phyloP scores from a whole-genome alignment of 2,113 vertebrate genomes.

The human region DNA sequence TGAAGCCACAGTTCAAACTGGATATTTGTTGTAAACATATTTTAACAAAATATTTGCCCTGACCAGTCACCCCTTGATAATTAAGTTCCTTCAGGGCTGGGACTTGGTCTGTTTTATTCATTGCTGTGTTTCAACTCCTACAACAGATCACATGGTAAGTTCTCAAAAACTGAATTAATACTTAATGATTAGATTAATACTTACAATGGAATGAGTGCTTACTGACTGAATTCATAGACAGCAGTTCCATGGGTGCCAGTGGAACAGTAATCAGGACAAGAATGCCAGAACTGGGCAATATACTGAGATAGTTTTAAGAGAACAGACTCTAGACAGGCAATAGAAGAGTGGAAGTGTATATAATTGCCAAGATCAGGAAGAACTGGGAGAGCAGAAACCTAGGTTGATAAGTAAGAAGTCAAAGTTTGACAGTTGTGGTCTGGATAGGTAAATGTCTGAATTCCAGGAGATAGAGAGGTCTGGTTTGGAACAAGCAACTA shows the following conservation, averaged over 20 bases:
- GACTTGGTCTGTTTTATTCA: background rate
- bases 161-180: background rate
- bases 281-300: background rate
- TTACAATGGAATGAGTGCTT: background rate
- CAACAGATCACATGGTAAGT: background rate
- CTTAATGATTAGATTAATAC: background rate
- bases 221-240: background rate
- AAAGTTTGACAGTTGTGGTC: background rate
- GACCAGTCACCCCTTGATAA: background rate
- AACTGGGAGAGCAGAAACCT: background rate
- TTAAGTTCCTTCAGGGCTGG: background rate
- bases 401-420: background rate
- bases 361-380: background rate
- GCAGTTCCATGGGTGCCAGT: background rate
- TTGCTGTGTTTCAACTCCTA: background rate
- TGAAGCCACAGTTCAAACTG: background rate
- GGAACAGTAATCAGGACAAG: background rate
- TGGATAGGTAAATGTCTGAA: background rate
- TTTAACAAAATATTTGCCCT: background rate
- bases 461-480: background rate
- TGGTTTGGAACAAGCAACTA: background rate
- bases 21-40: background rate
- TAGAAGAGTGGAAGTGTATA: background rate
- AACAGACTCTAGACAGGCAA: background rate
- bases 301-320: background rate